Base-by-base conservation (phyloP, 2,797 vertebrate species). In the Sciurus carolinensis region DNA sequence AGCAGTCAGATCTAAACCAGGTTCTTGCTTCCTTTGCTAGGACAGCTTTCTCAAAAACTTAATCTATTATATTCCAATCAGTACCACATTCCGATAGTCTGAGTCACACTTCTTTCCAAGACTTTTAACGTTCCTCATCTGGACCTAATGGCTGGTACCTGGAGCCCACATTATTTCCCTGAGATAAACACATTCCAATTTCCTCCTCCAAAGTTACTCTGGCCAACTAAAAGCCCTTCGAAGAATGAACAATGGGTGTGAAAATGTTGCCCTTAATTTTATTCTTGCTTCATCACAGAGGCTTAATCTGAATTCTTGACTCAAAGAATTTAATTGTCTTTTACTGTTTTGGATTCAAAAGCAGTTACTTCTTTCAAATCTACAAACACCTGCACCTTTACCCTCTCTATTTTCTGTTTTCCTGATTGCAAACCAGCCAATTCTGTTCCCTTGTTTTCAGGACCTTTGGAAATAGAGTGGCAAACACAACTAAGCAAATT, bases 221-320 rank as follows among this genome's bases (percentile, higher is more conserved):
- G n/a, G 72, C 22, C 69, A 92, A 52, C 44, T 50, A 24, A 77
- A 82, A n/a, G 59, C 14, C 50, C 28, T 67, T 87, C 42, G 59
- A 90, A 62, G 36, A 11, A 73, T 59, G 39, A 94, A 67, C 52
- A 91, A 2, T 18, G 28, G 8, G 36, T 15, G 52, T 73, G 20
- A 86, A 86, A 86, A 30, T 36, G 24, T 15, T 10, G 26, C 10
- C 44, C 1, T 75, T 86, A 83, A 86, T 79, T 94, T 73, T n/a
- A 83, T 75, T 79, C 24, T 87, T 79, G 85, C 47, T 36, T 94
- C 57, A 72, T 77, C 17, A 42, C 5, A 92, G 22, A 92, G 71
- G 73, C 8, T 89, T 90, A 85, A 50, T 94, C 54, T 92, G 84
- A 71, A 85, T 91, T 91, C 85, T 28, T 85, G 71, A 44, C 39